Conservation (phyloP, 2,888 invertebrate species). For the Drosophila melanosoma region DNA sequence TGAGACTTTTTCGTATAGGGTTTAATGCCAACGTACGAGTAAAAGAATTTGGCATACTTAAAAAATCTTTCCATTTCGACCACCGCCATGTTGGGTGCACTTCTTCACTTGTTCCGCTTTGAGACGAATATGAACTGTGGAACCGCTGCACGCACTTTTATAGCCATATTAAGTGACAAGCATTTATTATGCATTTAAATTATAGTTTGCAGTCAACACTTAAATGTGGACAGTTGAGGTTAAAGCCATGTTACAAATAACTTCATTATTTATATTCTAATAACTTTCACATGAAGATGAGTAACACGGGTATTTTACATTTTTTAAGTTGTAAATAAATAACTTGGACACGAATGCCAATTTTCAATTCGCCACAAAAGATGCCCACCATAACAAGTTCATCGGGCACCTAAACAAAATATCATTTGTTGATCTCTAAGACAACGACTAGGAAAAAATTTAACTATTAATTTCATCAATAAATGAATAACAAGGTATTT, state of each 20-base stretch:
- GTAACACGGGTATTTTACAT: neutral
- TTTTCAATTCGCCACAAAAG: neutral
- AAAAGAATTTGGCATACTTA: constrained; percentile 75
- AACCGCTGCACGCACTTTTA: constrained; percentile 35
- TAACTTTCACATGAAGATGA: neutral
- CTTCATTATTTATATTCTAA: neutral
- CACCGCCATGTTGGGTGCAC: constrained; percentile 28
- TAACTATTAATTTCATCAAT: too few relatives aligned
- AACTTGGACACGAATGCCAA: neutral
- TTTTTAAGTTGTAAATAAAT: neutral
- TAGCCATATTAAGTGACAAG: constrained; percentile 2
- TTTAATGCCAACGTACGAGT: constrained; percentile 66
- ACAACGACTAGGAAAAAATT: too few relatives aligned
- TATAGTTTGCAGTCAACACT: constrained; percentile 27
- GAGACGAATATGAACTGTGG: neutral
- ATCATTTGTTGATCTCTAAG: too few relatives aligned
- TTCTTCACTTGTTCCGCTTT: neutral
- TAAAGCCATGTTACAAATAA: neutral
- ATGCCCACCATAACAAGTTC: too few relatives aligned
- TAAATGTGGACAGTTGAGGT: constrained; percentile 5
- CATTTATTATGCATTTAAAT: constrained; percentile 53
- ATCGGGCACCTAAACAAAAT: too few relatives aligned
- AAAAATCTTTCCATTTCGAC: constrained; percentile 67
- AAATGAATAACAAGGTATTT: too few relatives aligned
- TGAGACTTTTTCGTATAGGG: constrained; percentile 46